Percentiles rank a stretch among this genome's conserved stretches.
phyloP scores from a whole-genome alignment of 2,113 vertebrate species.

The Tetrax tetrax region DNA sequence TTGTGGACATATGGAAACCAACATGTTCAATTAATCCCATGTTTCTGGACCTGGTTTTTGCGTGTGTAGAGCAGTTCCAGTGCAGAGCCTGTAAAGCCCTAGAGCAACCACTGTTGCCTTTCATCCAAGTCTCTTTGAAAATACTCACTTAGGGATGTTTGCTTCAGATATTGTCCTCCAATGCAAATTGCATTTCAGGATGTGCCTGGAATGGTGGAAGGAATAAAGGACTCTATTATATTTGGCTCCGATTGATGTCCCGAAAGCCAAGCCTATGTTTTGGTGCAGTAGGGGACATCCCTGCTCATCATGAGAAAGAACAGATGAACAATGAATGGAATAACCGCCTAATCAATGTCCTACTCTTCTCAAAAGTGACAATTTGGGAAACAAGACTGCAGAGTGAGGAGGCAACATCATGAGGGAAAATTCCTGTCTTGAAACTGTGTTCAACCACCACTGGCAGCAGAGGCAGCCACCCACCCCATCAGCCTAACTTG shows the following conservation, averaged over 20 bases:
- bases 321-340: not conserved
- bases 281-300: not conserved
- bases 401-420: not conserved
- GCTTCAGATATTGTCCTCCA: not conserved
- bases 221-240: not conserved
- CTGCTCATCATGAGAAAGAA: not conserved
- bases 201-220: not conserved
- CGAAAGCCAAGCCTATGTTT: not conserved
- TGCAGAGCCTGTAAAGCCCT: not conserved
- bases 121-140: constrained; percentile 5
- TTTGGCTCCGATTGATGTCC: not conserved
- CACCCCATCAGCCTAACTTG: not conserved
- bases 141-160: not conserved
- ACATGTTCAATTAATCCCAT: not conserved
- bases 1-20: constrained; percentile 11
- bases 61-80: not conserved
- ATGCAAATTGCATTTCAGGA: not conserved
- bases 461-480: not conserved
- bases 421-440: not conserved
- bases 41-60: not conserved
- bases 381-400: not conserved
- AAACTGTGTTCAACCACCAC: not conserved
- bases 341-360: not conserved
- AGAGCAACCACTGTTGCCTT: not conserved
- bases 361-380: not conserved